Conservation (phyloP, 2,797 vertebrate genomes). For the Microcaecilia unicolor region DNA sequence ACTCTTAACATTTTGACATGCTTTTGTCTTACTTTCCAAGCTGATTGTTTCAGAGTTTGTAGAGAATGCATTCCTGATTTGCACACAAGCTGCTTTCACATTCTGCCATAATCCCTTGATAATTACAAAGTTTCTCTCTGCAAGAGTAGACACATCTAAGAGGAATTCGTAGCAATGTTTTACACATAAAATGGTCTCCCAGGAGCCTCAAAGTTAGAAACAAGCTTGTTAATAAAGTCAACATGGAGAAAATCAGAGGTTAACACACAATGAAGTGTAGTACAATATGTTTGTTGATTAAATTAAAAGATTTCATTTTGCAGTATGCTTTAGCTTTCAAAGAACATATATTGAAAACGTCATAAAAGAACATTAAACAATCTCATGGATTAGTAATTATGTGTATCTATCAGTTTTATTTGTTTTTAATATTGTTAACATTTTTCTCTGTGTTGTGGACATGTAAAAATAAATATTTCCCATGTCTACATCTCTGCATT, state of each 20-base stretch:
- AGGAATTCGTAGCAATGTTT: slow-evolving; percentile 20
- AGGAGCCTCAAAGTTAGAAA: slow-evolving; percentile 18
- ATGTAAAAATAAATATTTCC: background rate
- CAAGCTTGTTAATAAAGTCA: slow-evolving; percentile 21
- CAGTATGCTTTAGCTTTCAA: slow-evolving; percentile 14
- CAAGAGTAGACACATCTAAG: slow-evolving; percentile 40
- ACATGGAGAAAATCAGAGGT: slow-evolving; percentile 22
- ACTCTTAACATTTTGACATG: slow-evolving; percentile 41
- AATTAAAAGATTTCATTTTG: slow-evolving; percentile 20
- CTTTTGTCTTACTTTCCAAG: slow-evolving; percentile 35
- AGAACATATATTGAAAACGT: slow-evolving; percentile 19
- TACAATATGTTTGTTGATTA: slow-evolving; percentile 29
- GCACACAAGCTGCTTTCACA: slow-evolving; percentile 33
- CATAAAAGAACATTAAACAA: slow-evolving; percentile 26
- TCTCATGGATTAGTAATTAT: slow-evolving; percentile 12
- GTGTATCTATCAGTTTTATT: slow-evolving; percentile 20
- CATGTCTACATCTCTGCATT: background rate
- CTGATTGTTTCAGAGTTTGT: slow-evolving; percentile 31
- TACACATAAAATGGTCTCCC: slow-evolving; percentile 26
- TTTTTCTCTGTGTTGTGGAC: background rate
- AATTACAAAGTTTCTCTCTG: slow-evolving; percentile 44
- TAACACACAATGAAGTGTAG: slow-evolving; percentile 8
- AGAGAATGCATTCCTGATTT: slow-evolving; percentile 36
- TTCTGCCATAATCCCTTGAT: slow-evolving; percentile 39
- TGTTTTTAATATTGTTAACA: background rate